Evolutionary conservation across 1,140 invertebrate species (phyloP).

Genomic region (Cotesia vestalis): DNA sequence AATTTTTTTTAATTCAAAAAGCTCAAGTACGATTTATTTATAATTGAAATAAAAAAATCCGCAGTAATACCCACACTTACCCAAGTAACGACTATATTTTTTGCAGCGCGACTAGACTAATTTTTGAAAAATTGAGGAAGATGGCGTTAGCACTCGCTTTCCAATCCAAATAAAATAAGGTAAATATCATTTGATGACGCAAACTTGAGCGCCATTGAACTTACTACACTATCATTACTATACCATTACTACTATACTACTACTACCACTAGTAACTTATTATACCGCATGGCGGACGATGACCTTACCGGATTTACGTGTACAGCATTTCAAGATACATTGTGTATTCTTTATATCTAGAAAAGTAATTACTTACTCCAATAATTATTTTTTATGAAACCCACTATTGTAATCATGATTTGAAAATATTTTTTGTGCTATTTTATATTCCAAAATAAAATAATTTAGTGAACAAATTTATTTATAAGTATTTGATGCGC

Average conservation of each 20-base stretch:
- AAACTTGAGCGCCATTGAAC: conserved; percentile 35
- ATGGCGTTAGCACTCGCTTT: no score
- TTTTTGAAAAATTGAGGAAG: no score
- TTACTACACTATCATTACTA: not conserved
- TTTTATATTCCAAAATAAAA: not conserved
- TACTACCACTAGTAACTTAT: no score
- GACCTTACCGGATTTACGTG: conserved; percentile 46
- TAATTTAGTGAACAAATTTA: not conserved
- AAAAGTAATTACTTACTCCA: not conserved
- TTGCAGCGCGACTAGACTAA: no score
- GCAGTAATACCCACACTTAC: no score
- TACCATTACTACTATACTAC: no score
- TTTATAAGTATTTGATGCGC: conserved; percentile 48
- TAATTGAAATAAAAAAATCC: no score
- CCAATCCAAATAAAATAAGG: not conserved
- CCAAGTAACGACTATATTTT: no score
- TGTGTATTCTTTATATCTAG: not conserved
- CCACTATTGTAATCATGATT: not conserved
- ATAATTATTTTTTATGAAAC: not conserved
- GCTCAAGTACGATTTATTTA: no score
- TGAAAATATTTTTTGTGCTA: no score
- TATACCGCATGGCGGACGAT: conserved; percentile 42
- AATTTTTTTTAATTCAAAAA: no score
- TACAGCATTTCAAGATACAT: not conserved
- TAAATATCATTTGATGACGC: conserved; percentile 23